Percentiles rank a stretch among this genome's conserved stretches.
Conservation (phyloP, 1,140 invertebrate species). For the Brachystomella parvula region DNA sequence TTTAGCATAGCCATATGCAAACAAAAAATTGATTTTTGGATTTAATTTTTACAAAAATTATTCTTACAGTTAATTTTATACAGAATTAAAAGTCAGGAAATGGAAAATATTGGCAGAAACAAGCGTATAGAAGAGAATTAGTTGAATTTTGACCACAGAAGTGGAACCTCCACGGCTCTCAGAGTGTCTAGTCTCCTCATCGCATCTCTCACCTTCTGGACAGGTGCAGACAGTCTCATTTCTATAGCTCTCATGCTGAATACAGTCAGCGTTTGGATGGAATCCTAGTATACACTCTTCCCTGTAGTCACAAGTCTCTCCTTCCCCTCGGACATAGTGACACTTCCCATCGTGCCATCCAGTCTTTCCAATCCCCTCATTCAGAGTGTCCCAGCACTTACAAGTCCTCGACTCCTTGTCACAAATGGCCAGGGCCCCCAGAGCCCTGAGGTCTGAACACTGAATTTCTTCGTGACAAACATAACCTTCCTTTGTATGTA, state of each 20-base stretch:
- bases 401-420: neutral
- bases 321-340: neutral
- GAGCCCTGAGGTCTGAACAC: neutral
- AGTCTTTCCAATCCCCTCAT: neutral
- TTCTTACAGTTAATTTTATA: neutral
- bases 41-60: too few relatives aligned
- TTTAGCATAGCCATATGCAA: too few relatives aligned
- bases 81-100: neutral
- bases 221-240: slow-evolving; percentile 15
- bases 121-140: neutral
- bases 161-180: neutral
- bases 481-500: neutral
- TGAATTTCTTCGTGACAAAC: neutral
- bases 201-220: slow-evolving; percentile 10
- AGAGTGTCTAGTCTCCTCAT: neutral
- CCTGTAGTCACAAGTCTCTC: neutral
- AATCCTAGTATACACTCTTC: neutral
- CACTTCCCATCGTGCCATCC: neutral
- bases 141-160: neutral
- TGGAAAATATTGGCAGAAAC: neutral
- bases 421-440: neutral
- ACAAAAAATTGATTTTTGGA: too few relatives aligned
- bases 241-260: neutral
- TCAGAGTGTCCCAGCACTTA: neutral
- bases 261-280: slow-evolving; percentile 11